Evolutionary conservation across 2,113 vertebrate genomes (phyloP).

Genomic region (Motacilla tschutschensis): DNA sequence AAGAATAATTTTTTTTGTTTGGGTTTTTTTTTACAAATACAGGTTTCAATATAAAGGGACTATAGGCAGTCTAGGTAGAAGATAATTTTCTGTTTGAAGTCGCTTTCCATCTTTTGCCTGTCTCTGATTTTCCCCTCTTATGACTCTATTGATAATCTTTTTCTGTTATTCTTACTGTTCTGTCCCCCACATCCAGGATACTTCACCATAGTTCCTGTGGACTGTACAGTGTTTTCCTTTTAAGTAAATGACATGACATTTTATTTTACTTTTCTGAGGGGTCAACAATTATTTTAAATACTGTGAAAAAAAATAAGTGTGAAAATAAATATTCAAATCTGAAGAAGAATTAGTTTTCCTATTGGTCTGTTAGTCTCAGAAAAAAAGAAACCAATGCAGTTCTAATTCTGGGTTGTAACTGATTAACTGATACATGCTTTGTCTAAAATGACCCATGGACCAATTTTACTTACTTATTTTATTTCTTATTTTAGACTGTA

Average conservation of each 20-base stretch:
- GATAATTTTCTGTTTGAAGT: not conserved
- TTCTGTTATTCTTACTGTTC: not conserved
- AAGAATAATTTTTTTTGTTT: not conserved
- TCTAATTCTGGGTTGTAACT: not conserved
- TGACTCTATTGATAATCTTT: not conserved
- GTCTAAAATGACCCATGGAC: not conserved
- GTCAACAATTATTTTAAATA: not conserved
- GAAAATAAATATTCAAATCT: not conserved
- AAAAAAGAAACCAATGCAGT: not conserved
- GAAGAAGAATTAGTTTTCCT: not conserved
- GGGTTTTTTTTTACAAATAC: rapidly evolving
- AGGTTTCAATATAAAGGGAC: not conserved
- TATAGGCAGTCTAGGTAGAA: not conserved
- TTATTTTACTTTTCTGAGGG: not conserved
- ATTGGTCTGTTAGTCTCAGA: not conserved
- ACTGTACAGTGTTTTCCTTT: not conserved
- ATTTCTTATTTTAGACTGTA: not conserved
- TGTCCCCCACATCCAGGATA: not conserved
- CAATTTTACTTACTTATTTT: not conserved
- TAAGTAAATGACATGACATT: not conserved
- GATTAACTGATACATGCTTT: not conserved
- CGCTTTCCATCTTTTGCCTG: not conserved
- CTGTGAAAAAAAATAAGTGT: not conserved
- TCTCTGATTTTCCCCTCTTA: not conserved
- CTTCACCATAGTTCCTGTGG: not conserved